Evolutionary conservation across 2,888 invertebrate genomes (phyloP), one percentile per base, ranked within the genome.

Genomic region (Tethea ocularis): DNA sequence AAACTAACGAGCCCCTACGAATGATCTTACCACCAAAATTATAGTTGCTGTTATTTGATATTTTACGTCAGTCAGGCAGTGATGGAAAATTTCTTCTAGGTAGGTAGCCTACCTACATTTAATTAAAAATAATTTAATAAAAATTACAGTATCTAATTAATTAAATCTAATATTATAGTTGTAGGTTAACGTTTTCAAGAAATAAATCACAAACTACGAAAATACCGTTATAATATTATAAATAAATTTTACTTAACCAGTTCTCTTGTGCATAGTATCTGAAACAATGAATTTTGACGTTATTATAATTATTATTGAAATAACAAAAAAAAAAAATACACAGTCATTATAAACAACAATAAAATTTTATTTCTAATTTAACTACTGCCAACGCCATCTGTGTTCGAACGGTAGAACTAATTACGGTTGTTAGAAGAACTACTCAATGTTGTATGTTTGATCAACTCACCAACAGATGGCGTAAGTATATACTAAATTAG

Each of bases 221-320:
- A 24, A 24, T 24, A 4, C 2, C 24, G 53, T 46, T 29, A 13
- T 46, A 57, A 59, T 55, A 61, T 56, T 57, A 62, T 63, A 64
- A 67, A 62, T 66, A 74, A 76, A 69, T 66, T 76, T 80, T 85
- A 83, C 77, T 80, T 76, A 79, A 91, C 92, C 92, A 92, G 91
- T 92, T 92, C 86, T 92, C 92, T 90, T 91, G 92, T 69, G 91
- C 89, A 86, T 91, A 92, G 83, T 91, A 92, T 92, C 92, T 92
- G 92, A 91, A 92, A 92, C 92, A 92, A 92, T 76, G 79, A 80
- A 89, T 84, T 80, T 64, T 83, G 75, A 69, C 63, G 58, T 64
- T 64, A 71, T 64, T 67, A 62, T 63, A 63, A 63, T 61, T 38
- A 61, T 61, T 24, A 61, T 59, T 62, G 26, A 57, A 55, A 7